Evolutionary conservation across 2,888 invertebrate genomes (phyloP).

Genomic region (Dioctria rufipes): DNA sequence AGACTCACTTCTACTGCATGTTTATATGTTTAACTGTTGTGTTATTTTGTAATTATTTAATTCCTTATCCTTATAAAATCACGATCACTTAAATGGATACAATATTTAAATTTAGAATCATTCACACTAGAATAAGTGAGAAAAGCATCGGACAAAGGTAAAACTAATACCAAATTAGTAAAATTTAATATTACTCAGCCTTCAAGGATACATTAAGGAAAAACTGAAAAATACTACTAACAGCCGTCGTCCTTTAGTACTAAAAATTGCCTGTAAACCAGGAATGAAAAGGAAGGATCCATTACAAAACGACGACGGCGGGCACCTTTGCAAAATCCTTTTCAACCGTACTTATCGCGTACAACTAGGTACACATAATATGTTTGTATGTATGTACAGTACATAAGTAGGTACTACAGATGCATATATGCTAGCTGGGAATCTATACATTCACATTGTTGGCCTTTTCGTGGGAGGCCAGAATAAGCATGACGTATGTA

Average conservation of each 20-base stretch:
- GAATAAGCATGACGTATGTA: constrained; percentile 32
- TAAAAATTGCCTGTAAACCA: constrained; percentile 21
- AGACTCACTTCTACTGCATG: too few species aligned
- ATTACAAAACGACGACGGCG: constrained; percentile 12
- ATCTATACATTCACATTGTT: constrained; percentile 23
- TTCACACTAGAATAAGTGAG: background rate
- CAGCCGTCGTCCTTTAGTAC: constrained; percentile 6
- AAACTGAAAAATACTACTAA: background rate
- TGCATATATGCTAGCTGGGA: constrained; percentile 3
- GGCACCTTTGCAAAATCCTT: constrained; percentile 29
- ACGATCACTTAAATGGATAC: too few species aligned
- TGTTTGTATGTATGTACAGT: too few species aligned
- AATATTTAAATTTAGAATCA: too few species aligned
- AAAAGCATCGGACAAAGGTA: constrained; percentile 9
- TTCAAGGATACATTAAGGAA: constrained; percentile 9
- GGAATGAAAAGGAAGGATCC: constrained; percentile 1
- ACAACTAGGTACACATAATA: background rate
- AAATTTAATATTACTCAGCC: constrained; percentile 40
- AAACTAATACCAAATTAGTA: constrained; percentile 42
- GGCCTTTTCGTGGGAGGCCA: constrained; percentile 37
- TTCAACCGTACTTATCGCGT: constrained; percentile 44
- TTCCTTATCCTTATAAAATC: too few species aligned
- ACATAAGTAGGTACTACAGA: too few species aligned
- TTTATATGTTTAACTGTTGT: too few species aligned
- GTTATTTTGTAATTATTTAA: too few species aligned